Base-by-base conservation (phyloP, 2,797 vertebrate genomes). In the Anolis apletophallus region DNA sequence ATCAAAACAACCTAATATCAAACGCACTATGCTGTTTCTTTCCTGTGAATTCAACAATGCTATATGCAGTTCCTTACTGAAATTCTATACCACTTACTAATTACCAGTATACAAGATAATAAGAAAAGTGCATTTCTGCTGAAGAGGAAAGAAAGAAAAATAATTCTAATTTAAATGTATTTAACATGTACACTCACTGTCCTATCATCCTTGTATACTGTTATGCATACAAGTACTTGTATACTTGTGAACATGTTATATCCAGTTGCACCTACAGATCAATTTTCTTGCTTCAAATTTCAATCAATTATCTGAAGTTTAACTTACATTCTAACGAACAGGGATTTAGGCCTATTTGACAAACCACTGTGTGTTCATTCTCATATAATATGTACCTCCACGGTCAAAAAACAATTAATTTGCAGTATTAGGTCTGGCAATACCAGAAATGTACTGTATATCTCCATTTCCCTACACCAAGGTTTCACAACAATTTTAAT, bases 331-430 rank as follows among this genome's bases (percentile, higher is more conserved):
- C 84, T 78, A 64, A 90, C 46, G 81, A 90, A 61, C 36, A 57
- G 91, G 71, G 85, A 59, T 87, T 85, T 78, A 93, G 87, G 88
- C 34, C 88, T 86, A 88, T 88, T 93, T 80, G 34, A 74, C 80
- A 80, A 88, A n/a, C 57, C 81, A 90, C 90, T 88, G 86, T 88
- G 71, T 69, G 82, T 80, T 77, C 85, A 88, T 87, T 87, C 0
- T 90, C 84, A 83, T 55, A 69, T 59, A 76, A 77, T 80, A 73
- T 69, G 72, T 73, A 89, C 13, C 88, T 84, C 88, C 84, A 85
- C 87, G 87, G 87, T 94, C 85, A 93, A 85, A 92, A 94, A 91
- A 91, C 91, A 94, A 93, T 93, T 91, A 88, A 92, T 91, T 89
- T 93, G 81, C 77, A 64, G 87, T 83, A 85, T 85, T 93, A 88